Conservation (phyloP, 2,113 vertebrate genomes). For the Sula dactylatra region DNA sequence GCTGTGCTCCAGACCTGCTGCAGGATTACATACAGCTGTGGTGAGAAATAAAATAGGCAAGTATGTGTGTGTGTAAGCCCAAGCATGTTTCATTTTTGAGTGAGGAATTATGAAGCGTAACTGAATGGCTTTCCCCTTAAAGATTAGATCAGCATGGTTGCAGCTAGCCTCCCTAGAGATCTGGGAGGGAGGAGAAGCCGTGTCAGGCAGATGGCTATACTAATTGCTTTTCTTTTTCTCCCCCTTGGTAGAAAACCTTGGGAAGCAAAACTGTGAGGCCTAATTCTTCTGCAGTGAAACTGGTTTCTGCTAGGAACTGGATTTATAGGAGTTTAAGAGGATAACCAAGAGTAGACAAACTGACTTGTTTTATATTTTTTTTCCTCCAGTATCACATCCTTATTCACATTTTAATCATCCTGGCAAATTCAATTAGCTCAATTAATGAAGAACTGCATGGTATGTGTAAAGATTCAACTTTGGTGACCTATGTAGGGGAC, state of each 20-base stretch:
- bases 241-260: neutral
- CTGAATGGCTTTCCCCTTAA: neutral
- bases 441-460: neutral
- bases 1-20: neutral
- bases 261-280: neutral
- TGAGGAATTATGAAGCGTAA: neutral
- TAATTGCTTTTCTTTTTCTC: constrained; percentile 8
- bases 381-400: neutral
- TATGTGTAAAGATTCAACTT: neutral
- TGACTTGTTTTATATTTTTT: neutral
- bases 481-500: neutral
- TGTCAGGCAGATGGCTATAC: neutral
- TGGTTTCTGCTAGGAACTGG: neutral
- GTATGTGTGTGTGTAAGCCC: neutral
- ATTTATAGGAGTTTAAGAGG: neutral
- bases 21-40: neutral
- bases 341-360: neutral
- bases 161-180: neutral
- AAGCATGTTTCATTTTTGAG: neutral
- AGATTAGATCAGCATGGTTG: neutral
- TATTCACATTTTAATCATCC: neutral
- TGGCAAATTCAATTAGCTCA: neutral
- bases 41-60: neutral
- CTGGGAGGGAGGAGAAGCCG: neutral
- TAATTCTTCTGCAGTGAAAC: neutral